Base-by-base conservation (phyloP, 2,888 invertebrate species). In the Therioaphis trifolii region DNA sequence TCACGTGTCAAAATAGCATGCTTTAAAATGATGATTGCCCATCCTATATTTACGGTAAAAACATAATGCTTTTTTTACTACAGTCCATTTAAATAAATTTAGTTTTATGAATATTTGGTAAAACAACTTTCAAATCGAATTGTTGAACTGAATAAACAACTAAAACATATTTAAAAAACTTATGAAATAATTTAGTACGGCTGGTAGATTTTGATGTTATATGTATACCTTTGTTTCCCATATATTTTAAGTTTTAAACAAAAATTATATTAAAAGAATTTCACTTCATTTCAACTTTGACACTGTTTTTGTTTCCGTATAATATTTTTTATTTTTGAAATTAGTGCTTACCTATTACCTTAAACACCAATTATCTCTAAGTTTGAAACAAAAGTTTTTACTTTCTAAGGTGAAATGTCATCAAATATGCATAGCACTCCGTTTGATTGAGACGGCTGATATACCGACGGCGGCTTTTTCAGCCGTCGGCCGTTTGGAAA, bases 51-150 rank as follows among this genome's bases (percentile, higher is more conserved):
- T 27, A 61, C 27, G 5, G 1, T 11, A n/a, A n/a, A 4, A 52
- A 14, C 18, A 18, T 3, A 29, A 27, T 27, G 5, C 29, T 21
- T 21, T 21, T 71, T 12, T 9, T 9, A 40, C 15, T 35, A 40
- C 4, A 74, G 40, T 55, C 40, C 55, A 40, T 58, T 58, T 40
- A 21, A 74, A 40, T 74, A 14, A 58, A 74, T 74, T 52, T 35
- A 55, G 35, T 35, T 21, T 3, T 74, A 35, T 35, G 21, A 35
- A 74, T 74, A 52, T 74, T 74, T 74, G 14, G 4, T 21, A 21
- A 7, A 68, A 29, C 43, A 69, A 11, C 7, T 3, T 71, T n/a
- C 0, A 35, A 35, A 35, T 72, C 4, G 21, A 4, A 24, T 24
- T 52, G 52, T 58, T 18, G 7, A 24, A 24, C 14, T 40, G 21